phyloP scores from a whole-genome alignment of 2,113 vertebrate genomes.

The Seriola dumerili region DNA sequence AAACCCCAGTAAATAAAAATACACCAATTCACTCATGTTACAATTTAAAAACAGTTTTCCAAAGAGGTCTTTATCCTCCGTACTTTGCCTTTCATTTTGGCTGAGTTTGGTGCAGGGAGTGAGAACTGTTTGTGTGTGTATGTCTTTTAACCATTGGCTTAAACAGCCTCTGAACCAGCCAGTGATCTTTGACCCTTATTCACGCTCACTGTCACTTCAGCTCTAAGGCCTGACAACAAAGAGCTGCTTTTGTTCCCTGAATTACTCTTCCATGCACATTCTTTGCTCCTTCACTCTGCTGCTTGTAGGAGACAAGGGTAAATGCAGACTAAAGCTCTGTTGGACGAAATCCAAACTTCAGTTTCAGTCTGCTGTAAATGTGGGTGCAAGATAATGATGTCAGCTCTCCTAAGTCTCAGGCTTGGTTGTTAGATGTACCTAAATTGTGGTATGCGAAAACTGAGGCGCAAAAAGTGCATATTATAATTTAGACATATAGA shows the following conservation, averaged over 20 bases:
- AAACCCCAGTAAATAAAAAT: not conserved
- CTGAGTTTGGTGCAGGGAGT: not conserved
- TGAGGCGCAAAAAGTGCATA: not conserved
- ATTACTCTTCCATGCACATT: conserved; percentile 63
- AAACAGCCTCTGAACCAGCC: conserved; percentile 62
- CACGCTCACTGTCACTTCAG: conserved; percentile 71
- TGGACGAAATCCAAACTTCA: not conserved
- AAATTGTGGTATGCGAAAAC: not conserved
- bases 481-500: not conserved
- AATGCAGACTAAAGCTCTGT: conserved; percentile 3
- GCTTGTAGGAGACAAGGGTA: not conserved
- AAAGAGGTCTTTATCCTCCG: not conserved
- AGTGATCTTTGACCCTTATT: conserved; percentile 75
- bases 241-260: conserved; percentile 71
- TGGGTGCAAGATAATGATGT: not conserved
- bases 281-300: conserved; percentile 41
- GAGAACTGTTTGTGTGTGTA: conserved; percentile 5
- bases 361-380: not conserved
- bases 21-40: not conserved
- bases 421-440: not conserved
- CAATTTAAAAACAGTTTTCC: not conserved
- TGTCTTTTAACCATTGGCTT: conserved; percentile 39
- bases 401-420: not conserved
- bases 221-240: conserved; percentile 73
- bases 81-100: not conserved